Percentiles rank a stretch among this genome's conserved stretches.
phyloP scores from a whole-genome alignment of 2,113 vertebrate genomes.

The Chunga burmeisteri region DNA sequence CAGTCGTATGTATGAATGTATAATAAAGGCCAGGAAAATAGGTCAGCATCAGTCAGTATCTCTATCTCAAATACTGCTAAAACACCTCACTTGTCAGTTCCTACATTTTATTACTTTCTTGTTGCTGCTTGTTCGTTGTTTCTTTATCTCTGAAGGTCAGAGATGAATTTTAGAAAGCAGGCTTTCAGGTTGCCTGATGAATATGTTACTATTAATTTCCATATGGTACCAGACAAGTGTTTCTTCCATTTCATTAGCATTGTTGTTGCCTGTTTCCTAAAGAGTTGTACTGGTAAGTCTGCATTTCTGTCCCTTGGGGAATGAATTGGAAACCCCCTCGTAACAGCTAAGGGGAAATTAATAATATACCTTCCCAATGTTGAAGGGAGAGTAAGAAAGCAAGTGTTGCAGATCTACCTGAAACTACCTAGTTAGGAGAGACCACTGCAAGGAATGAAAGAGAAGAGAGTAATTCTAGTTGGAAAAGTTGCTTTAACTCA shows the following conservation, averaged over 20 bases:
- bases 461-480: neutral
- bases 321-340: neutral
- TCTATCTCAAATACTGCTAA: neutral
- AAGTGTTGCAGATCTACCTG: neutral
- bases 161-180: neutral
- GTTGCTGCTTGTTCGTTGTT: neutral
- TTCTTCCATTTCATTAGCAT: neutral
- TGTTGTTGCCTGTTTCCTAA: neutral
- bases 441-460: neutral
- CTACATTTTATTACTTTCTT: neutral
- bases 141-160: neutral
- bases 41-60: neutral
- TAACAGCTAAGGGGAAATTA: neutral
- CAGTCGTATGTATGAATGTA: neutral
- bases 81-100: neutral
- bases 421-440: neutral
- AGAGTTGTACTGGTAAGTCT: neutral
- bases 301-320: neutral
- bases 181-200: neutral
- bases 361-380: neutral
- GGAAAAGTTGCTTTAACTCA: neutral
- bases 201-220: neutral
- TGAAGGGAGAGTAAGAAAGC: neutral
- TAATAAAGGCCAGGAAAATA: conserved; percentile 14
- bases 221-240: neutral